Evolutionary conservation across 2,113 vertebrate genomes (phyloP).

Genomic region (Columba livia): DNA sequence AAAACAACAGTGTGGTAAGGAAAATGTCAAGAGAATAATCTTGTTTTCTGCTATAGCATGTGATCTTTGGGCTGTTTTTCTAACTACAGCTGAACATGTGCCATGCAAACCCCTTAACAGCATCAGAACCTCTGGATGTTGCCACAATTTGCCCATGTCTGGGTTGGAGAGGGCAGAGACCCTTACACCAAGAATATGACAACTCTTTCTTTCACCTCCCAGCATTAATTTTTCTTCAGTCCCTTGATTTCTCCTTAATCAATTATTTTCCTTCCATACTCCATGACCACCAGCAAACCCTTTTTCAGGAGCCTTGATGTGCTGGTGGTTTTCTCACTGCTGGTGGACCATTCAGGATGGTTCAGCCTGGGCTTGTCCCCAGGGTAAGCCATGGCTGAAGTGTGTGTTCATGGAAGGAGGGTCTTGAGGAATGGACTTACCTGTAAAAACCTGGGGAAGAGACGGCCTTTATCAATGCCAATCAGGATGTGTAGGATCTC

Average conservation of each 20-base stretch:
- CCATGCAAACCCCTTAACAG: not conserved
- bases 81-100: not conserved
- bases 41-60: not conserved
- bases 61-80: not conserved
- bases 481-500: slow-evolving; percentile 89
- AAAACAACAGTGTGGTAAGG: not conserved
- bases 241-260: not conserved
- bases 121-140: not conserved
- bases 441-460: slow-evolving; percentile 87
- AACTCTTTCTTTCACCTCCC: not conserved
- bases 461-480: slow-evolving; percentile 81
- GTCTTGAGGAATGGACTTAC: slow-evolving; percentile 58
- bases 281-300: not conserved
- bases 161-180: not conserved
- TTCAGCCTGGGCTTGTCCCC: not conserved
- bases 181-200: not conserved
- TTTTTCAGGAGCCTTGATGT: not conserved
- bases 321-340: not conserved
- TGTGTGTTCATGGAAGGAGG: not conserved
- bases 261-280: not conserved
- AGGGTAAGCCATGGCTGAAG: not conserved
- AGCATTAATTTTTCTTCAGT: not conserved
- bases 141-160: not conserved
- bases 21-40: not conserved
- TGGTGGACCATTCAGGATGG: not conserved